phyloP scores from a whole-genome alignment of 2,888 invertebrate species.

The Apamea anceps region DNA sequence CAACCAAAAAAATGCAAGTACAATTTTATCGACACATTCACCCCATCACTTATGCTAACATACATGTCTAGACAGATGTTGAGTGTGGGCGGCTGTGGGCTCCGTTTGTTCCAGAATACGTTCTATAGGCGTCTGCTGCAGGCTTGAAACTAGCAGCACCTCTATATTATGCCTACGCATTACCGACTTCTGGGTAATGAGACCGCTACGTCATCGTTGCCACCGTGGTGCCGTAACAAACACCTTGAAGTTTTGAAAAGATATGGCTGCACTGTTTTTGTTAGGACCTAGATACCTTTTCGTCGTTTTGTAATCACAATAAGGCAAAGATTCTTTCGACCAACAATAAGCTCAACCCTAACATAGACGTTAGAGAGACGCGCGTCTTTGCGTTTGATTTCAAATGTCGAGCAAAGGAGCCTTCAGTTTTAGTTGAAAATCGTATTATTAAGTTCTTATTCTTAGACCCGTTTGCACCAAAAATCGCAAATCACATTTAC shows the following conservation, averaged over 20 bases:
- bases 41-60: constrained; percentile 39
- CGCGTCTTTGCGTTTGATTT: not conserved
- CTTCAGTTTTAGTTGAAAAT: not conserved
- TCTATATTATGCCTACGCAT: constrained; percentile 49
- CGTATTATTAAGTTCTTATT: not conserved
- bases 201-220: constrained; percentile 19
- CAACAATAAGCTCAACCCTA: not conserved
- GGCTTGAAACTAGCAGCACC: constrained; percentile 61
- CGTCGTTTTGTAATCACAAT: not conserved
- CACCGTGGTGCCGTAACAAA: constrained; percentile 27
- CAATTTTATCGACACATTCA: constrained; percentile 16
- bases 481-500: too few species aligned
- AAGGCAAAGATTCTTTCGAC: not conserved
- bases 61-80: constrained; percentile 52
- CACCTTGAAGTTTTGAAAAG: constrained; percentile 8
- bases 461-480: not conserved
- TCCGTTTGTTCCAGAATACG: constrained; percentile 53
- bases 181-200: constrained; percentile 46
- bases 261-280: not conserved
- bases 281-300: not conserved
- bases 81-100: constrained; percentile 30
- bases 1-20: not conserved
- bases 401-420: not conserved
- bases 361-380: not conserved
- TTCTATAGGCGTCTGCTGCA: constrained; percentile 47